Base-by-base conservation (phyloP, 2,797 vertebrate species). In the Ciconia nigra region DNA sequence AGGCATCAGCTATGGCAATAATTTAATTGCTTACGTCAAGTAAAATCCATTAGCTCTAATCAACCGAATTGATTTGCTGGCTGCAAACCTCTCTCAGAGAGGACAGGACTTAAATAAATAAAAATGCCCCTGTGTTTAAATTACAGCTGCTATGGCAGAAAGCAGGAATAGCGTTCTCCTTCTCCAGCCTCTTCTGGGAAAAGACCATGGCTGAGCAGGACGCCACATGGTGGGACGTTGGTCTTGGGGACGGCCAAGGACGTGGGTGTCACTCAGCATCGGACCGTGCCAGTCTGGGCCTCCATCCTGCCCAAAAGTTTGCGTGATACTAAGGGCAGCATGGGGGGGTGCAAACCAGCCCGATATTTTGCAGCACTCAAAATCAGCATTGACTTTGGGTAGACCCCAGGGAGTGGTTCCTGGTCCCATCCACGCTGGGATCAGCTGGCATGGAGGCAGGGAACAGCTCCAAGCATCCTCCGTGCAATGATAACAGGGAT, bases 41-140 rank as follows among this genome's bases (percentile, higher is more conserved):
- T 46, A 41, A 91, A 92, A 84, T 74, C 78, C 94, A 86, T 95
- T 93, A 81, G 41, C 25, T 77, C 63, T 80, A 89, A 96, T 94
- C 65, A 95, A 57, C 0, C 0, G 1, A 63, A 96, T 87, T 71
- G 95, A 83, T 83, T 83, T 46, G 29, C 61, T 95, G 95, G 89
- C 91, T 92, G 61, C 69, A 93, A 83, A 70, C 29, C 35, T 42
- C 71, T 31, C 78, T 59, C 3, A 2, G 46, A 71, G 63, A 87
- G 28, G 67, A 63, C 12, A 52, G 33, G 37, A 77, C 44, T 59
- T 61, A 89, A 90, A 90, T 63, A 65, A 76, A 86, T 77, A 74
- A 83, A 59, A 73, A 55, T 4, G 52, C 21, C 24, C 35, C 28
- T 7, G 15, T 33, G 74, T 86, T 85, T 70, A 63, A 93, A 92